Base-by-base conservation (phyloP, 2,797 vertebrate genomes). In the Gastrophryne carolinensis region DNA sequence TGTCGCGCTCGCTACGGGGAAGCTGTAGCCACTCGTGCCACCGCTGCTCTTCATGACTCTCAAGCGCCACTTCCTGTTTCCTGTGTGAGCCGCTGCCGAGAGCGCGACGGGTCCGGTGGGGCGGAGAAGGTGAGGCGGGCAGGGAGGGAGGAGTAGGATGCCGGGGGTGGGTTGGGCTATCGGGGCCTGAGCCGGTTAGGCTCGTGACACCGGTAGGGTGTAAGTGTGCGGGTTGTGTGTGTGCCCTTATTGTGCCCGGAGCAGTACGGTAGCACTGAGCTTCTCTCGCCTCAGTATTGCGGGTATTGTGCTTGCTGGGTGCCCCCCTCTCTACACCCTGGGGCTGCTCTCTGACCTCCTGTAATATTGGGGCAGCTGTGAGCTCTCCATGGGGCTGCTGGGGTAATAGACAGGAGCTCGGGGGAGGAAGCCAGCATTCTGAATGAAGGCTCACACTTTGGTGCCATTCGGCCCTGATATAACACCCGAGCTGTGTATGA, bases 11-110 rank as follows among this genome's bases (percentile, higher is more conserved):
- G n/a, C n/a, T n/a, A n/a, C n/a, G n/a, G n/a, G n/a, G n/a, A n/a
- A n/a, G n/a, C n/a, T n/a, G n/a, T n/a, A 3, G 63, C 11, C 64
- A 80, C 85, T 80, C 71, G 78, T 81, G 81, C 82, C 76, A 84
- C 72, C 72, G 61, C 73, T 72, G 26, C 75, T 57, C 47, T 26
- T 30, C 80, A 72, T 53, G 44, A 29, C 24, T 50, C 41, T 53
- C 26, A 32, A 60, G 35, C 21, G 37, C 47, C 58, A 64, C 52
- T 71, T 77, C 74, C 74, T 64, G 74, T 71, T 77, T 77, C 74
- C 74, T 71, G 74, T 35, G 52, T 13, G 49, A 57, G 41, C 67
- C 11, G 67, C 67, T 62, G 58, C 66, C 12, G 60, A 77, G 67
- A 77, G 74, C 74, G 74, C 74, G 74, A 71, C 74, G 58, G 74